Evolutionary conservation across 2,113 vertebrate species (phyloP), one percentile per base, ranked within the genome.

Genomic region (Sinocyclocheilus rhinocerous): DNA sequence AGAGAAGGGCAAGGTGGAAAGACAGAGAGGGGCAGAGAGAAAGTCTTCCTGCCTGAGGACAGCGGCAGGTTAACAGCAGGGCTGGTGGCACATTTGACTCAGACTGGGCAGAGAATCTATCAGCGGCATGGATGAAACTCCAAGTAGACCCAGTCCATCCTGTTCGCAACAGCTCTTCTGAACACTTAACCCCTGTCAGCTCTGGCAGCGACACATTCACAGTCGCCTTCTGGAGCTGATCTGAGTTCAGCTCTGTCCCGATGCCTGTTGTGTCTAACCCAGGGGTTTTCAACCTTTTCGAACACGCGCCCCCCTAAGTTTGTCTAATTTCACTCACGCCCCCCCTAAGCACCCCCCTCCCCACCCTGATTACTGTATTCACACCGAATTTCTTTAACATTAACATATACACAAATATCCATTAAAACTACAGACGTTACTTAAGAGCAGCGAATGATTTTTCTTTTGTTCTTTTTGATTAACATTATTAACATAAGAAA

Each of bases 51-150:
- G 75, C 86, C 85, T 83, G 86, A 89, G 91, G 88, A 90, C 88
- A 86, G 90, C 87, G 86, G 89, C 90, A 92, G 93, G 92, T 90
- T 92, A 92, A 92, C 90, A 90, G 91, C 76, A 65, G 87, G 88
- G 76, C 88, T 85, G 89, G 90, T 82, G 89, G 91, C 89, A 89
- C 89, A 86, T 90, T 88, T 90, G 89, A 86, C 70, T 84, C 90
- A 86, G 88, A 70, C 92, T 92, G 92, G 89, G 93, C 89, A 90
- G 86, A 88, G 91, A 93, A 92, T 93, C 91, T 91, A 92, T 94
- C 92, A 93, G 89, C 91, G 91, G 88, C 90, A 90, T 90, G 90
- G 89, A 86, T 91, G 89, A 90, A 92, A 90, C 90, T 75, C 39
- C 72, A 15, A 75, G 84, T 90, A 92, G 89, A 93, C 91, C 90